Evolutionary conservation across 1,140 invertebrate species (phyloP), one percentile per base, ranked within the genome.

Genomic region (Zaprionus ghesquierei): DNA sequence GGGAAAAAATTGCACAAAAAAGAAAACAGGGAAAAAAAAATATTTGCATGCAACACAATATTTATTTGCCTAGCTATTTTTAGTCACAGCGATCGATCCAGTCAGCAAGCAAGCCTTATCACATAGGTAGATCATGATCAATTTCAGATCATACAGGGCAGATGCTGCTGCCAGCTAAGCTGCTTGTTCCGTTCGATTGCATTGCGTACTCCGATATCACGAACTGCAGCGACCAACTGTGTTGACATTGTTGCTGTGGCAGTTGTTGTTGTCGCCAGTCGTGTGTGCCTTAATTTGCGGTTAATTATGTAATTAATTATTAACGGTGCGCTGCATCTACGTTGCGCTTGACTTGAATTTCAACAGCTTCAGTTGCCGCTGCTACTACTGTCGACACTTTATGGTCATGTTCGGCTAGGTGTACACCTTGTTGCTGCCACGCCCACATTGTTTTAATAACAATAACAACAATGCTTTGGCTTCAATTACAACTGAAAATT

Each of bases 281-380:
- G 76, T 65, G 82, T 86, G 79, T 79, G 58, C 38, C 38, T 87
- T 86, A 76, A 87, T 87, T 87, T 87, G 82, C 72, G 82, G 82
- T 86, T 86, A 87, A 82, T 87, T 86, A 77, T 87, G 72, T 68
- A 86, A 86, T 79, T 82, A 82, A 82, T 87, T 86, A 86, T 86
- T 82, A 87, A 87, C 82, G 75, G 69, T 54, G 75, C 72, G 62
- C 46, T 87, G 82, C 82, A 77, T 73, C 54, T 69, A 31, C 31
- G 54, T 54, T 70, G 61, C 78, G 62, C 49, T 64, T 74, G 70
- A 65, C 60, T 72, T 60, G 25, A 23, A 61, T 55, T 60, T 64
- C 49, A 46, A 27, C 44, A 46, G 73, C 65, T 77, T 73, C 12
- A 64, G 60, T 59, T 76, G 58, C 63, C 54, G 31, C 0, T 33